Evolutionary conservation across 2,113 vertebrate species (phyloP).

Genomic region (Oryzias melastigma): DNA sequence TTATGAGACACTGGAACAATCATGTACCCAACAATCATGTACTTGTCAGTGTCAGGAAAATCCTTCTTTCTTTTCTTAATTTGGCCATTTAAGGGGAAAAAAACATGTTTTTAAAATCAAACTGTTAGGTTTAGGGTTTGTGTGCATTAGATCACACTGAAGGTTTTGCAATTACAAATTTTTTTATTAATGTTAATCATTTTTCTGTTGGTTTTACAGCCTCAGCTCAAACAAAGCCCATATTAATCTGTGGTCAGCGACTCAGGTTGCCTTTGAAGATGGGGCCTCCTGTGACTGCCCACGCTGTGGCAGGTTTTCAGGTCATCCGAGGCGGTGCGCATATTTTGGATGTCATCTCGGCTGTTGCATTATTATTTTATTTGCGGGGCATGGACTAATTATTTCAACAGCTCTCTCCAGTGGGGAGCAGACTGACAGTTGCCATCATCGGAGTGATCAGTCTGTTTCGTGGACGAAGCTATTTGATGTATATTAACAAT

Average conservation of each 20-base stretch:
- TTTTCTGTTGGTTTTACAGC: background rate
- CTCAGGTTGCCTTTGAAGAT: constrained; percentile 25
- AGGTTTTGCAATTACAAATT: too few relatives aligned
- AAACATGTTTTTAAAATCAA: too few relatives aligned
- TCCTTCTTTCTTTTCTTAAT: too few relatives aligned
- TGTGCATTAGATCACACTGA: too few relatives aligned
- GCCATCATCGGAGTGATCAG: constrained; percentile 81
- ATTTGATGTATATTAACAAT: constrained; percentile 86
- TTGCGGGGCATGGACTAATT: constrained; percentile 77
- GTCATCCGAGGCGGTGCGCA: constrained; percentile 69
- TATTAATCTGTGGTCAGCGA: constrained; percentile 19
- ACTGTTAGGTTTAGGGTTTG: too few relatives aligned
- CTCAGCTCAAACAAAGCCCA: constrained; percentile 42
- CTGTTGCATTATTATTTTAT: constrained; percentile 75
- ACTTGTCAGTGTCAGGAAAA: too few relatives aligned
- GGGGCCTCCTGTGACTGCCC: constrained; percentile 19
- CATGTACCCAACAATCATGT: too few relatives aligned
- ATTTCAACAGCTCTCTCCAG: constrained; percentile 72
- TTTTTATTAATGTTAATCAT: too few relatives aligned
- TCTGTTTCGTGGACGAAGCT: constrained; percentile 63
- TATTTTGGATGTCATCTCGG: constrained; percentile 73
- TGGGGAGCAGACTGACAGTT: constrained; percentile 78
- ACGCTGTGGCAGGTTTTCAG: constrained; percentile 50
- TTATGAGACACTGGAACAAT: too few relatives aligned
- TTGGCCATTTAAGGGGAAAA: too few relatives aligned